These are phyloP conservation scores for Anoplopoma fimbria DNA, from an alignment of 2,113 vertebrate genomes.

Conservation along the genomic window DNA sequence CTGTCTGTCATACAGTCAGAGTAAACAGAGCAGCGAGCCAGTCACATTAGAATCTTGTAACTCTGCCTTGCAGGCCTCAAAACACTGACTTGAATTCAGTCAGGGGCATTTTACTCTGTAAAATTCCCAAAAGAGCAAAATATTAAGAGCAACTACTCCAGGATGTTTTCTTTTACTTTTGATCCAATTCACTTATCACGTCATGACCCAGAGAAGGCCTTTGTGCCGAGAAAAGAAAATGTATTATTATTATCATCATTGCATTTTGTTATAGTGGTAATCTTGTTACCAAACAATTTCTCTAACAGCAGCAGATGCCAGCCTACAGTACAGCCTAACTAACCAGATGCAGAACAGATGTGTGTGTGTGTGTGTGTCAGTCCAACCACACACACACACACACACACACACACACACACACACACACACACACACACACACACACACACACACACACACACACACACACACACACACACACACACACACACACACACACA, in stretches of 20 bases:
- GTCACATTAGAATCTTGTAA: background rate
- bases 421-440: background rate
- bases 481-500: slow-evolving; percentile 4
- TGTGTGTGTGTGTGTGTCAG: background rate
- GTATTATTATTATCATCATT: background rate
- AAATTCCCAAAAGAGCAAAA: background rate
- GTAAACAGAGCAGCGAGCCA: background rate
- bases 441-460: background rate
- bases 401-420: slow-evolving; percentile 1
- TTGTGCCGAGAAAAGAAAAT: background rate
- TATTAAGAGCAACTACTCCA: background rate
- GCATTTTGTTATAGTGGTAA: slow-evolving; percentile 1
- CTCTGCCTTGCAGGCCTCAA: background rate
- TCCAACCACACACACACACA: background rate
- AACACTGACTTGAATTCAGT: background rate
- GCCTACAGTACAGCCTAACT: too few relatives aligned
- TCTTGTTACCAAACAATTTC: background rate
- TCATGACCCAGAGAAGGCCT: background rate
- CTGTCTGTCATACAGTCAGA: slow-evolving; percentile 3
- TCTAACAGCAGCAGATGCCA: slow-evolving; percentile 4
- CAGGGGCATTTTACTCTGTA: background rate
- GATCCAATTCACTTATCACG: background rate
- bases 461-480: background rate
- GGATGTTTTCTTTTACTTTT: background rate
- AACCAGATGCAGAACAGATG: background rate